phyloP scores from a whole-genome alignment of 2,797 vertebrate genomes.

The Acridotheres tristis region DNA sequence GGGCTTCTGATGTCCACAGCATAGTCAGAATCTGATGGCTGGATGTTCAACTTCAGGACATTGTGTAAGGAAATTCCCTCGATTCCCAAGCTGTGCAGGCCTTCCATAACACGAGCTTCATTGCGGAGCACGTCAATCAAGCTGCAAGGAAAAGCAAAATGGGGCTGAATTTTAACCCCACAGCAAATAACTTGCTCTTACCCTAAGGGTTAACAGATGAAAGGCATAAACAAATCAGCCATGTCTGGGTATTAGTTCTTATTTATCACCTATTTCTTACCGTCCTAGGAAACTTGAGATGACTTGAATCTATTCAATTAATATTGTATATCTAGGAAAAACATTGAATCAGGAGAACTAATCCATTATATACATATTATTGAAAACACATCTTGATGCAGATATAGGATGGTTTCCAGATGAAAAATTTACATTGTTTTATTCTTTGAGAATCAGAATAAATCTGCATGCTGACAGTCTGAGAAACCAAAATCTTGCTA shows the following conservation, averaged over 20 bases:
- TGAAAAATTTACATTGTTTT: neutral
- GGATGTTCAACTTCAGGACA: conserved; percentile 92
- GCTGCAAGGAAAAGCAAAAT: conserved; percentile 68
- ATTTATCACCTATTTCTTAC: neutral
- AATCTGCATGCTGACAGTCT: neutral
- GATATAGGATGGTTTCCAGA: neutral
- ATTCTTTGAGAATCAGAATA: neutral
- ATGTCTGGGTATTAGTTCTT: neutral
- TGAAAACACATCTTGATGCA: neutral
- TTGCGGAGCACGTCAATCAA: conserved; percentile 91
- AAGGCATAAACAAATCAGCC: neutral
- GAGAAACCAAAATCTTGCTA: neutral
- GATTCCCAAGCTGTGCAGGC: conserved; percentile 90
- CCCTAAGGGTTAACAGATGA: neutral
- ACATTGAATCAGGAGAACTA: neutral
- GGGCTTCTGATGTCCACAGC: conserved; percentile 93
- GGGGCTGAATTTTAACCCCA: neutral
- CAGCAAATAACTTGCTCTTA: neutral
- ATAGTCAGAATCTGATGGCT: conserved; percentile 92
- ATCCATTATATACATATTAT: neutral
- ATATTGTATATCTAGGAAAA: neutral
- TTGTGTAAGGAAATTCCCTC: conserved; percentile 90
- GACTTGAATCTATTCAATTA: neutral
- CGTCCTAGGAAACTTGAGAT: neutral
- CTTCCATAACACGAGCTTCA: conserved; percentile 95